These are phyloP conservation scores for Rhamnusium bicolor DNA, from an alignment of 2,888 invertebrate species.

Conservation along the genomic window DNA sequence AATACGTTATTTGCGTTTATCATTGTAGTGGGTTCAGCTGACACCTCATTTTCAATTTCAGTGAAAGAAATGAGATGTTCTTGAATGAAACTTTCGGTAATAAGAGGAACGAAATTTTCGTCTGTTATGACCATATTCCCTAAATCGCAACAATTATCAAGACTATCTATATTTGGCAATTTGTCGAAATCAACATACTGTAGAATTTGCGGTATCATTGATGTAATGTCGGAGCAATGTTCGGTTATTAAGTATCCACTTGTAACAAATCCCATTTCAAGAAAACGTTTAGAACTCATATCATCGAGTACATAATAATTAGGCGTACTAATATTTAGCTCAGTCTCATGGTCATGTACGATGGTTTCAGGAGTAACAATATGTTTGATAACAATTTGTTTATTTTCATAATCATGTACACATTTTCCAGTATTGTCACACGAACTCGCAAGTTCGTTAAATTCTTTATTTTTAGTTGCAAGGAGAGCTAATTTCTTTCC, in stretches of 20 bases:
- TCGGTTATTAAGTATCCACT: neutral
- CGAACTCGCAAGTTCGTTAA: too few species aligned
- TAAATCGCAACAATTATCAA: neutral
- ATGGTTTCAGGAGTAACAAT: conserved; percentile 2
- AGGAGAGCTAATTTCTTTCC: neutral
- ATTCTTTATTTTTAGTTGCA: neutral
- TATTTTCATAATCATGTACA: too few species aligned
- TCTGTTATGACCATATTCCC: neutral
- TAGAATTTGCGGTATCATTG: conserved; percentile 1
- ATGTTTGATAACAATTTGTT: neutral
- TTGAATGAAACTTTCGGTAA: neutral
- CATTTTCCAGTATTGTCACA: too few species aligned
- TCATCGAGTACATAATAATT: neutral
- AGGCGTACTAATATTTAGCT: too few species aligned
- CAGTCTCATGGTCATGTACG: neutral
- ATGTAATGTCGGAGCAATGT: neutral
- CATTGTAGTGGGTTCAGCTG: neutral
- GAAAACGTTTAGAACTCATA: neutral
- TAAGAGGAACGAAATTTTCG: neutral
- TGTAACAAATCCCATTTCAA: conserved; percentile 2
- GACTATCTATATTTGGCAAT: neutral
- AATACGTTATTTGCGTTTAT: neutral
- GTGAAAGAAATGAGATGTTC: neutral
- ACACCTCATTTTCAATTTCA: neutral
- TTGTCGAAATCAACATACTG: neutral